These are phyloP conservation scores for Desmophyllum pertusum DNA, from an alignment of 92 coral and sea anemone genomes.

Conservation along the genomic window DNA sequence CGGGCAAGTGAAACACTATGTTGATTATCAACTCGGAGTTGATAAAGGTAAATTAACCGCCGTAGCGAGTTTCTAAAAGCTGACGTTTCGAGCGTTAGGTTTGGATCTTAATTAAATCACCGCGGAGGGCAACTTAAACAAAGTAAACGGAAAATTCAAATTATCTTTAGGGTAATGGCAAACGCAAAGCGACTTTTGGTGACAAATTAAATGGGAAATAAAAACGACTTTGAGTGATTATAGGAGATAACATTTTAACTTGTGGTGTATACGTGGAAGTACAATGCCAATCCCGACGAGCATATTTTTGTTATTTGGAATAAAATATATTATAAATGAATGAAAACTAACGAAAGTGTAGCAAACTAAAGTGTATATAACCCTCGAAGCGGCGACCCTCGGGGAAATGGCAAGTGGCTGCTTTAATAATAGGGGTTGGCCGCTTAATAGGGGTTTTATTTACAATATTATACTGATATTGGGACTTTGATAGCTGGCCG, in stretches of 20 bases:
- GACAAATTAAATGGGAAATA: neutral
- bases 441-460: too few relatives aligned
- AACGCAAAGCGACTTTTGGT: neutral
- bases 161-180: neutral
- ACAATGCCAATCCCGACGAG: neutral
- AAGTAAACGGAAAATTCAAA: neutral
- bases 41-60: too few relatives aligned
- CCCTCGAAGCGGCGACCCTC: too few relatives aligned
- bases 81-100: too few relatives aligned
- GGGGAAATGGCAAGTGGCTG: too few relatives aligned
- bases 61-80: too few relatives aligned
- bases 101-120: neutral
- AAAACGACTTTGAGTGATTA: neutral
- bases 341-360: neutral
- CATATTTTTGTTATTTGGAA: too few relatives aligned
- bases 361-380: neutral
- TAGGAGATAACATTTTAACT: neutral
- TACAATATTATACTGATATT: too few relatives aligned
- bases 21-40: too few relatives aligned
- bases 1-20: too few relatives aligned
- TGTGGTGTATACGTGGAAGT: neutral
- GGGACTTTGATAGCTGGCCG: too few relatives aligned
- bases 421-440: too few relatives aligned
- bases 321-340: neutral
- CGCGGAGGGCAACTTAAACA: neutral